Conservation (phyloP, 2,797 vertebrate genomes). For the Toxotes lorentzi region DNA sequence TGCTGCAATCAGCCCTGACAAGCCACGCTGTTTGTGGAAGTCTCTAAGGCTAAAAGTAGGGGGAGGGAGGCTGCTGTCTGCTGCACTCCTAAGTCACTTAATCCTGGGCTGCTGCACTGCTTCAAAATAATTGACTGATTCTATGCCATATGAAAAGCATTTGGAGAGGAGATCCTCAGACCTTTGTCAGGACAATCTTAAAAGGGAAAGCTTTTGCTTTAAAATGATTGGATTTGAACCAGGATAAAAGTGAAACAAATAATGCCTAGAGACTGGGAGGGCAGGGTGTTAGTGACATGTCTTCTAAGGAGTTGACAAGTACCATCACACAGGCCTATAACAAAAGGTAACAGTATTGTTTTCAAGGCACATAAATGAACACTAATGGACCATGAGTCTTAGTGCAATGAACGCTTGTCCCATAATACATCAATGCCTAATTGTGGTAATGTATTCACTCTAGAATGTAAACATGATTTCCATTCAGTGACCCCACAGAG, state of each 20-base stretch:
- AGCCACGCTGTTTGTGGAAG: constrained; percentile 74
- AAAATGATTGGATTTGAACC: constrained; percentile 34
- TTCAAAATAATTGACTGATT: constrained; percentile 80
- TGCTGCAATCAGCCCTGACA: constrained; percentile 79
- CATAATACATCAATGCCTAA: constrained; percentile 67
- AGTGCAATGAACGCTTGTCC: constrained; percentile 23
- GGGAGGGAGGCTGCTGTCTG: constrained; percentile 53
- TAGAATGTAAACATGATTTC: constrained; percentile 59
- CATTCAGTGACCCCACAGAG: constrained; percentile 66
- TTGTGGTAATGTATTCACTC: constrained; percentile 62
- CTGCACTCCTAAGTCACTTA: constrained; percentile 76
- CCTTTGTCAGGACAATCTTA: constrained; percentile 54
- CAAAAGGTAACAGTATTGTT: constrained; percentile 27
- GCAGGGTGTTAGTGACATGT: constrained; percentile 10
- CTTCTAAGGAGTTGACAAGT: constrained; percentile 41
- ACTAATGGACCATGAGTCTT: constrained; percentile 41
- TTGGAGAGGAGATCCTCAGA: constrained; percentile 61
- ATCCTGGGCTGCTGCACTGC: constrained; percentile 74
- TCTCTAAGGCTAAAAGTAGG: constrained; percentile 64
- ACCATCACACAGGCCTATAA: constrained; percentile 14
- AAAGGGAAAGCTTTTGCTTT: constrained; percentile 27
- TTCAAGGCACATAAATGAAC: constrained; percentile 48
- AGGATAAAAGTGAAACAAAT: constrained; percentile 39
- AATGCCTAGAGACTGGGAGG: constrained; percentile 24
- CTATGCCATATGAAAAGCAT: constrained; percentile 68